Conservation (phyloP, 2,113 vertebrate species). For the Caranx ignobilis region DNA sequence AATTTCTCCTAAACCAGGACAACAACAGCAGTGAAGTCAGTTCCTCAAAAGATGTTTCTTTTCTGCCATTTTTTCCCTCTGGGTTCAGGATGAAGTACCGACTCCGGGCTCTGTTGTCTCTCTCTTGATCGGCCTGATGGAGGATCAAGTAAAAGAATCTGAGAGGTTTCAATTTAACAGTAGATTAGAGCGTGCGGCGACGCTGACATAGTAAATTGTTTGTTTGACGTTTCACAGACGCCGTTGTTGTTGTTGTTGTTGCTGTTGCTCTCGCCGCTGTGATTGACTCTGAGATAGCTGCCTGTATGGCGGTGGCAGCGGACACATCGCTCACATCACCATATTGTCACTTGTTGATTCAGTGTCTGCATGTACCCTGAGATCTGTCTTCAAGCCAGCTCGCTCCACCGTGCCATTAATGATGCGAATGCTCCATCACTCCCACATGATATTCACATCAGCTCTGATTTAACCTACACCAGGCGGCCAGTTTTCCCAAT, state of each 20-base stretch:
- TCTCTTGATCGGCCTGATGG: neutral
- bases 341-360: neutral
- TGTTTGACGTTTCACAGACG: too few relatives aligned
- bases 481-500: slow-evolving; percentile 26
- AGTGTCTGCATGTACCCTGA: too few relatives aligned
- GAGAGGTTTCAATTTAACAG: neutral
- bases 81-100: too few relatives aligned
- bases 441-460: slow-evolving; percentile 21
- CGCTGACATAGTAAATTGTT: too few relatives aligned
- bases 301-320: neutral
- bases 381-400: neutral
- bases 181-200: neutral
- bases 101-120: neutral
- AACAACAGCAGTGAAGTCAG: neutral
- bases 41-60: neutral
- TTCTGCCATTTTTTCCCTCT: neutral
- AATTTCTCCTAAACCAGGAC: too few relatives aligned
- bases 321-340: neutral
- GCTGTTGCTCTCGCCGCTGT: too few relatives aligned
- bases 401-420: slow-evolving; percentile 5
- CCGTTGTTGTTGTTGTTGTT: too few relatives aligned
- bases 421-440: slow-evolving; percentile 8
- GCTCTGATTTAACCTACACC: slow-evolving; percentile 34
- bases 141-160: neutral
- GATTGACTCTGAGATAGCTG: neutral